phyloP scores from a whole-genome alignment of 2,888 invertebrate species.

The Dicycla oo region DNA sequence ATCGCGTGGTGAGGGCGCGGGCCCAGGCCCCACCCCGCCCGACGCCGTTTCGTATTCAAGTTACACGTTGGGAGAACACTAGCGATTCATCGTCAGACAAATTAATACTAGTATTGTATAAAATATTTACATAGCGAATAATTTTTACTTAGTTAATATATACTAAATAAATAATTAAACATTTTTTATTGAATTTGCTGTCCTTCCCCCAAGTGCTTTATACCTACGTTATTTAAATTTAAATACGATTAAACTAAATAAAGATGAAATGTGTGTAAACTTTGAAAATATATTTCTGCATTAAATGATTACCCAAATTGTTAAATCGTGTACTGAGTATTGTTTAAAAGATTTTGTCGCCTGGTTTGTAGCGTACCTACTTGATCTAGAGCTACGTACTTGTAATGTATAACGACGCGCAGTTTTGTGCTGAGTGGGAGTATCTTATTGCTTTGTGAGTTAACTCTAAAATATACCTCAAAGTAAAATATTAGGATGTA shows the following conservation, averaged over 20 bases:
- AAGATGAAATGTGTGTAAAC: conserved; percentile 88
- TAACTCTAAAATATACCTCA: conserved; percentile 65
- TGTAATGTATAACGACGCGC: conserved; percentile 37
- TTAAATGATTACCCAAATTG: conserved; percentile 87
- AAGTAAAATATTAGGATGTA: conserved; percentile 67
- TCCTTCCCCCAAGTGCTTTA: conserved; percentile 91
- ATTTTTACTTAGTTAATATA: conserved; percentile 90
- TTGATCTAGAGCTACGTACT: conserved; percentile 42
- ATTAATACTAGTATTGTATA: conserved; percentile 90
- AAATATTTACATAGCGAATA: conserved; percentile 90
- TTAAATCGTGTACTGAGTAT: conserved; percentile 84
- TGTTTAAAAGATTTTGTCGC: conserved; percentile 85
- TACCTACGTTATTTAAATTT: conserved; percentile 90
- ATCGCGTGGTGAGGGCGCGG: conserved; percentile 78
- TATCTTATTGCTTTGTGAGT: conserved; percentile 65
- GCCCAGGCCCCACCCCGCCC: conserved; percentile 76
- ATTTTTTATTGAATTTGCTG: conserved; percentile 91
- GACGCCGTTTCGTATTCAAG: conserved; percentile 82
- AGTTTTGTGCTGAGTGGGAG: conserved; percentile 57
- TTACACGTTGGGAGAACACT: conserved; percentile 87
- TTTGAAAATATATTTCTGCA: conserved; percentile 88
- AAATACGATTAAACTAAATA: conserved; percentile 89
- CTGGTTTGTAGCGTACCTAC: conserved; percentile 74
- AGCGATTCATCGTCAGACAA: conserved; percentile 88
- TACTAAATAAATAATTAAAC: conserved; percentile 89